Conservation (phyloP, 2,888 invertebrate genomes). For the Heliconius charithonia region DNA sequence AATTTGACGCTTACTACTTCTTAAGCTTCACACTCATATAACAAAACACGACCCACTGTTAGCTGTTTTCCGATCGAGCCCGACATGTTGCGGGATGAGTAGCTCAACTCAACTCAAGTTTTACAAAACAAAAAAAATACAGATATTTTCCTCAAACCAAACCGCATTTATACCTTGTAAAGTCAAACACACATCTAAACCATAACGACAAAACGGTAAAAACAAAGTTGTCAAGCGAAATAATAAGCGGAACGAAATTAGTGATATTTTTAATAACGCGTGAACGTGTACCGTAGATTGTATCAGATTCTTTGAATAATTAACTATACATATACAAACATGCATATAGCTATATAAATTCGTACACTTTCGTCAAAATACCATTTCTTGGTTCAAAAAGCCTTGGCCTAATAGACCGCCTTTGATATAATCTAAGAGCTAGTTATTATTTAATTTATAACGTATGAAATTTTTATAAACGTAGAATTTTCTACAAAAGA, state of each 20-base stretch:
- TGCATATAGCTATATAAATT: not conserved
- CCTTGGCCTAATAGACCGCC: slow-evolving; percentile 27
- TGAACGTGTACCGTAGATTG: slow-evolving; percentile 39
- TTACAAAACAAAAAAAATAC: not conserved
- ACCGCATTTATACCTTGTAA: not conserved
- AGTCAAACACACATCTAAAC: not conserved
- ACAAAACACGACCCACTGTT: no score
- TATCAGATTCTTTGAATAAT: slow-evolving; percentile 39
- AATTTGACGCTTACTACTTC: no score
- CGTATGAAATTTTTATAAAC: slow-evolving; percentile 11
- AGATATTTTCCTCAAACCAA: not conserved
- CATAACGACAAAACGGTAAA: slow-evolving; percentile 28
- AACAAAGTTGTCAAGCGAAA: slow-evolving; percentile 56
- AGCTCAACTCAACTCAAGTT: not conserved
- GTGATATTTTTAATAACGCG: slow-evolving; percentile 42
- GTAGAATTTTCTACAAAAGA: slow-evolving; percentile 2
- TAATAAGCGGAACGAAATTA: slow-evolving; percentile 49
- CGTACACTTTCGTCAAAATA: slow-evolving; percentile 17
- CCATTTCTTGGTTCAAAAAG: slow-evolving; percentile 4
- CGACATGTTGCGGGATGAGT: not conserved
- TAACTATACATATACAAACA: not conserved
- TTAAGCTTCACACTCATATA: no score
- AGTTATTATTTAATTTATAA: slow-evolving; percentile 27
- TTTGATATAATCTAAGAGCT: slow-evolving; percentile 24
- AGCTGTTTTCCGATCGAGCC: no score